Evolutionary conservation across 2,888 invertebrate genomes (phyloP), one percentile per base, ranked within the genome.

Genomic region (Rhogogaster chlorosoma): DNA sequence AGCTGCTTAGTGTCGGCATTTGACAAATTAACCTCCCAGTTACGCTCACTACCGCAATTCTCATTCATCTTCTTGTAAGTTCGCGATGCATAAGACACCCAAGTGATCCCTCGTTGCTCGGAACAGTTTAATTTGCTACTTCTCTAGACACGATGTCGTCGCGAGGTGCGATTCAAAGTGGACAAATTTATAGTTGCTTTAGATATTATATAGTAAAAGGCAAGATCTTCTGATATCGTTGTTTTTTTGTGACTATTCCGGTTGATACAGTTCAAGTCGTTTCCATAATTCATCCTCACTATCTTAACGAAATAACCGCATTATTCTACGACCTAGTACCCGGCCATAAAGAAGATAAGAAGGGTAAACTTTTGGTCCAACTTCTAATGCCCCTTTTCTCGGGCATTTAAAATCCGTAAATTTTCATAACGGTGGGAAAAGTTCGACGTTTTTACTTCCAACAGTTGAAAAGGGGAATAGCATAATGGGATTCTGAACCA

Each of bases 381-480:
- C 89, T 87, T 90, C 89, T 87, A 87, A 89, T 86, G 85, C 82
- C 86, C 86, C 73, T 80, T 49, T 80, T 87, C 85, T 86, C 85
- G 84, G 83, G 87, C 89, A 89, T 90, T 90, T 90, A 89, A 89
- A 90, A 90, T 89, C 88, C 89, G 89, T 91, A 91, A 90, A 90
- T 90, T 90, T 90, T 89, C 88, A 88, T 88, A 88, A 90, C 87
- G 86, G 80, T 71, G 80, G 85, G 26, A 84, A 86, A 88, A 86
- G 70, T 70, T 70, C 70, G 70, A 53, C 84, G 45, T 49, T 75
- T 75, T 22, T 15, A 26, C 45, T 45, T 29, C 45, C 70, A 38
- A 71, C 70, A 2, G 70, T 36, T 71, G 85, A 84, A 71, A 22
- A 45, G 0, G 42, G 75, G 49, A 75, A 32, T 57, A 10, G 36